These are phyloP conservation scores for Phyllopteryx taeniolatus DNA, from an alignment of 2,113 vertebrate genomes.

Conservation along the genomic window DNA sequence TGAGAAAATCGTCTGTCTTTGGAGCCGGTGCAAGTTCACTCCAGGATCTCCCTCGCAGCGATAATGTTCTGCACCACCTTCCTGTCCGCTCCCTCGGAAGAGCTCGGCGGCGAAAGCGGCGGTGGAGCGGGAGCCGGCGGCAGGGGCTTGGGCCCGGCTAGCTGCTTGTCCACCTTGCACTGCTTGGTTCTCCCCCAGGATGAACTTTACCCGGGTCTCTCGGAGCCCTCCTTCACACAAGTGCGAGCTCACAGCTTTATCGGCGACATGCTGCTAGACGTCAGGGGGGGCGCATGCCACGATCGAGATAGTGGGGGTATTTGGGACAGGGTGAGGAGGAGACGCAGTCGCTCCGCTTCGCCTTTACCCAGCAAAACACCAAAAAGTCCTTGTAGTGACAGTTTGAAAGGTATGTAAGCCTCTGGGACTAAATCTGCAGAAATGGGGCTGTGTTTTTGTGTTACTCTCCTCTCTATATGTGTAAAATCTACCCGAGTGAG, in stretches of 20 bases:
- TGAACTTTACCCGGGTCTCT: constrained; percentile 68
- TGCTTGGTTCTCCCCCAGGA: constrained; percentile 80
- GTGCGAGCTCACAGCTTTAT: constrained; percentile 60
- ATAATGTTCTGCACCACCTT: constrained; percentile 80
- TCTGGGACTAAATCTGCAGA: too few relatives aligned
- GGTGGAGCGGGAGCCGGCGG: constrained; percentile 19
- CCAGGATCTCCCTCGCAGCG: neutral
- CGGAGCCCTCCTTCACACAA: constrained; percentile 52
- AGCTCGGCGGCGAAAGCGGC: constrained; percentile 44
- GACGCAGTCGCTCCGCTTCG: constrained; percentile 43
- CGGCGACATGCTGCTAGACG: constrained; percentile 71
- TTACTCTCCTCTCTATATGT: too few relatives aligned
- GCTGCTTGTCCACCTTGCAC: constrained; percentile 76
- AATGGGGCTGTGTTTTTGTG: too few relatives aligned
- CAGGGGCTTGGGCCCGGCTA: constrained; percentile 43
- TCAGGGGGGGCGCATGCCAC: constrained; percentile 52
- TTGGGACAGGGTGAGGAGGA: constrained; percentile 53
- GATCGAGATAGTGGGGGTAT: constrained; percentile 30
- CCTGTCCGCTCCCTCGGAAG: constrained; percentile 71
- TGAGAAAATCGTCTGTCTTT: neutral
- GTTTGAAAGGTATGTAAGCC: constrained; percentile 49
- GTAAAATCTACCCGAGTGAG: too few relatives aligned
- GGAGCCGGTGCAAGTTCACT: neutral
- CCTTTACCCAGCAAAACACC: constrained; percentile 46
- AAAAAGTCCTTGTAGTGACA: constrained; percentile 40